Conservation (phyloP, 2,797 vertebrate genomes). For the Microctenopoma steveboyesi region DNA sequence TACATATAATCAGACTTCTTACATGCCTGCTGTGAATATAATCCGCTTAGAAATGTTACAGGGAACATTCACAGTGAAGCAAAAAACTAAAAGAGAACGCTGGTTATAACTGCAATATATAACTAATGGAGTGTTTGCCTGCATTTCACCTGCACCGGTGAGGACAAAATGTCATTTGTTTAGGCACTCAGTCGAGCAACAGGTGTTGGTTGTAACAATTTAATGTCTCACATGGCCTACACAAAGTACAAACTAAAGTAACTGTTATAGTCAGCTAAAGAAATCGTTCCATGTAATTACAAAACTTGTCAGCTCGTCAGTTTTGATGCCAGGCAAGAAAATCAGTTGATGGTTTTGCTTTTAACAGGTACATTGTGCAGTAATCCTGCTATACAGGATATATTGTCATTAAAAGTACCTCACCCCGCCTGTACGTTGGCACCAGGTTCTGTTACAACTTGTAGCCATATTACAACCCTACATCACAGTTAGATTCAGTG, state of each 20-base stretch:
- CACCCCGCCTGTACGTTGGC: neutral
- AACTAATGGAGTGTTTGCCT: neutral
- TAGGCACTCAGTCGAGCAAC: neutral
- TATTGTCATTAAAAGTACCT: conserved; percentile 28
- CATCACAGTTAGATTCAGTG: neutral
- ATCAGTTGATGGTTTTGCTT: neutral
- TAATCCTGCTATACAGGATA: neutral
- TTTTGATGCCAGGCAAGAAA: neutral
- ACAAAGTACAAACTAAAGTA: no score
- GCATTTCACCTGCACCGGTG: neutral
- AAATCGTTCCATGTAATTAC: neutral
- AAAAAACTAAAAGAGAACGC: neutral
- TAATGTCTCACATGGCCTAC: no score
- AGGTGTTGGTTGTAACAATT: neutral
- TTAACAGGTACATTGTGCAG: conserved; percentile 48
- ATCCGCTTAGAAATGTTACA: no score
- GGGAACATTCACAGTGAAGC: no score
- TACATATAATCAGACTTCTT: no score
- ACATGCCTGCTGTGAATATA: neutral
- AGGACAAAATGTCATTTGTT: neutral
- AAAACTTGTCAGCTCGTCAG: neutral
- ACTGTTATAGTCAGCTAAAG: neutral
- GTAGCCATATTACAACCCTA: neutral
- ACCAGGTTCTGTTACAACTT: conserved; percentile 1
- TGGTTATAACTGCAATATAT: no score